These are phyloP conservation scores for Probaryconus sp. DNA, from an alignment of 1,140 invertebrate genomes.

Conservation along the genomic window DNA sequence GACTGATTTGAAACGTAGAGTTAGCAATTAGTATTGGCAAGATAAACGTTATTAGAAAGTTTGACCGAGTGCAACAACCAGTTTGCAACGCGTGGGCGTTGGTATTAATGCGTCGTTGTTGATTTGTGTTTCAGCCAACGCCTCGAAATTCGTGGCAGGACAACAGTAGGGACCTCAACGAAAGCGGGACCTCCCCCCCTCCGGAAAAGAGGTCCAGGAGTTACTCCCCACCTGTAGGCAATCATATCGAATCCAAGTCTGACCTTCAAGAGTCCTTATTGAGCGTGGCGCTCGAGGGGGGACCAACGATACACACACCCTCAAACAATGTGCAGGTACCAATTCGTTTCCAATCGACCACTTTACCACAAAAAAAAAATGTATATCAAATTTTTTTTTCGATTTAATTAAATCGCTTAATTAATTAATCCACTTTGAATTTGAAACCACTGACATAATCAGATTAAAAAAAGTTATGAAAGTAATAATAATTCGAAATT, in stretches of 20 bases:
- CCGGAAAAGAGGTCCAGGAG: constrained; percentile 80
- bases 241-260: constrained; percentile 76
- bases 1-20: no score
- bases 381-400: no score
- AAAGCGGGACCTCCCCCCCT: constrained; percentile 76
- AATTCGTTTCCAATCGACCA: not conserved
- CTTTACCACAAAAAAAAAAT: no score
- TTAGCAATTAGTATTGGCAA: no score
- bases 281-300: constrained; percentile 85
- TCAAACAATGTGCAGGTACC: constrained; percentile 75
- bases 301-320: constrained; percentile 79
- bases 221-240: constrained; percentile 77
- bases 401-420: no score
- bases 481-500: not conserved
- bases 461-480: no score
- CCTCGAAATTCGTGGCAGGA: constrained; percentile 79
- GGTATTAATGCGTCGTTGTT: not conserved
- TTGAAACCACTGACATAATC: no score
- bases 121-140: constrained; percentile 65
- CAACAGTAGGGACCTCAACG: constrained; percentile 75
- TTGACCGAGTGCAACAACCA: no score
- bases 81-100: no score
- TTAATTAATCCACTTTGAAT: no score
- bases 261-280: constrained; percentile 84
- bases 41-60: no score